Evolutionary conservation across 2,888 invertebrate species (phyloP).

Genomic region (Aphrophora alni): DNA sequence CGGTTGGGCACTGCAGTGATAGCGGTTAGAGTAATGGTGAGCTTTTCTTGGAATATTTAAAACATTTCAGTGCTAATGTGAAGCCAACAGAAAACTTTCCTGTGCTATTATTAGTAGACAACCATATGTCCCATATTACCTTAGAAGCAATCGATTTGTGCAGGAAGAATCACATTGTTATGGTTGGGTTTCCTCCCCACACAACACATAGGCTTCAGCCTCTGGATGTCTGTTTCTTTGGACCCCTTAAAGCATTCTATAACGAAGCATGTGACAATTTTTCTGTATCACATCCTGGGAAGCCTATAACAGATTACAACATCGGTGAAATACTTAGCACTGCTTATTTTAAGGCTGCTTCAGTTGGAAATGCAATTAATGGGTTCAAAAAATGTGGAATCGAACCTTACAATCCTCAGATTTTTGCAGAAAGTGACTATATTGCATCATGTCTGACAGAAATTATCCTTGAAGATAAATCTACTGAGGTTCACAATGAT

Average conservation of each 20-base stretch:
- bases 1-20: slow-evolving; percentile 21
- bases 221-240: neutral
- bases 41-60: slow-evolving; percentile 15
- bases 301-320: neutral
- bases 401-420: too few species aligned
- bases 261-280: neutral
- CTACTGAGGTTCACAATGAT: too few species aligned
- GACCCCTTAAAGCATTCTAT: neutral
- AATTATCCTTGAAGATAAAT: too few species aligned
- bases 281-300: neutral
- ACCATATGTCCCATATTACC: slow-evolving; percentile 22
- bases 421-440: too few species aligned
- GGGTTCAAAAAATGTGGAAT: too few species aligned
- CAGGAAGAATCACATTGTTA: neutral
- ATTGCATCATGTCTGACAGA: too few species aligned
- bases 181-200: slow-evolving; percentile 7
- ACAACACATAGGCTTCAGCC: neutral
- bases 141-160: neutral
- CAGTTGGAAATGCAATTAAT: slow-evolving; percentile 16
- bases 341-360: slow-evolving; percentile 7
- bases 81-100: neutral
- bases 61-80: slow-evolving; percentile 12
- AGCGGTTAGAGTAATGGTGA: slow-evolving; percentile 17
- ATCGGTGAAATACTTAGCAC: slow-evolving; percentile 9
- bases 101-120: slow-evolving; percentile 17